Base-by-base conservation (phyloP, 2,797 vertebrate species). In the Sciurus carolinensis region DNA sequence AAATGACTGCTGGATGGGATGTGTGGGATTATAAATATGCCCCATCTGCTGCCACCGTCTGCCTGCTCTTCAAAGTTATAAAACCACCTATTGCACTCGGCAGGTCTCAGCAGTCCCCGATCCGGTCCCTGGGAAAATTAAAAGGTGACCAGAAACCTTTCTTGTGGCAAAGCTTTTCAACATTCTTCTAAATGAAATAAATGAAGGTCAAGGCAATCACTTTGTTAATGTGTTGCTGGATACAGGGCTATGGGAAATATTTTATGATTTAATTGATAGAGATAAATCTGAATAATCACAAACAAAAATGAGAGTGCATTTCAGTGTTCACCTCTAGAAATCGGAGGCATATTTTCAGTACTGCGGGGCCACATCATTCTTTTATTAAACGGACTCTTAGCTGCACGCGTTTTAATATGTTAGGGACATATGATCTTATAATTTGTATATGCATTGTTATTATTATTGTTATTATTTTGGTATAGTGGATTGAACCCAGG, bases 11-110 rank as follows among this genome's bases (percentile, higher is more conserved):
- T 87, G 92, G 52, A 6, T 9, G 15, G 97, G 42, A 92, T 92
- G 94, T 90, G 86, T 11, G 52, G 73, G 87, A 47, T 93, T 97
- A 96, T 96, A 97, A 97, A 97, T 84, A 95, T 69, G 79, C 93
- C 91, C 96, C 96, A 97, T 97, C 94, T 98, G 96, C 86, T 97
- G 24, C 93, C 88, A 66, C 93, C 0, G 0, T 91, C 96, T 97
- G 96, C 42, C 57, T 57, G n/a, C n/a, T 1, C 26, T 88, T 79
- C 47, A 95, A 93, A 57, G 42, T 13, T 54, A 42, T 59, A 95
- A 71, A 95, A 92, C 66, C 24, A 44, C 13, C 9, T 84, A 80
- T 76, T 84, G 20, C 47, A 94, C 84, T 4, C 9, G 0, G 62
- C 3, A 20, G 57, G 30, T 11, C 54, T 18, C 76, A 85, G 76